Evolutionary conservation across 2,888 invertebrate species (phyloP), one percentile per base, ranked within the genome.

Genomic region (Metopia argyrocephala): DNA sequence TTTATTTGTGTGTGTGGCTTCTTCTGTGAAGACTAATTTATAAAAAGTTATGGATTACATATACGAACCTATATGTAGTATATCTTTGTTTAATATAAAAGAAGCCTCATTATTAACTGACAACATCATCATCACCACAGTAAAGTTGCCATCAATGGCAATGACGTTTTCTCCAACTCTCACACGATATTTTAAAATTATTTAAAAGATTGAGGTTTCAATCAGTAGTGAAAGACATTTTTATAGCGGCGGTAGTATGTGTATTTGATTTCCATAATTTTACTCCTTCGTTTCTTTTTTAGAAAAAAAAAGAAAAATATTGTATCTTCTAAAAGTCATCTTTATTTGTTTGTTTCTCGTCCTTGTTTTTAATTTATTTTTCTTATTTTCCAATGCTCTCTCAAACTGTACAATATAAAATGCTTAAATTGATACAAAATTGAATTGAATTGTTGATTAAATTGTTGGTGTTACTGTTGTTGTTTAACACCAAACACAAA

Each of bases 391-490:
- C n/a, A n/a, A n/a, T n/a, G n/a, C n/a, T 20, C 31, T 68, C 48
- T 73, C 64, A 73, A 80, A 69, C 69, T 69, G 64, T 69, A 28
- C 71, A 59, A 69, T 68, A 74, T 68, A 57, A 0, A 68, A 70
- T 59, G n/a, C 74, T 70, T 74, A 81, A 81, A 81, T 81, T 81
- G 76, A 61, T 81, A 71, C 57, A 73, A 83, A 87, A 87, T 87
- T 87, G 86, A 87, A 88, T 87, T 86, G 87, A 87, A 88, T 87
- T 87, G 88, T 87, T 87, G 87, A 87, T 87, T 87, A 87, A 88
- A 88, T 87, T 85, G 86, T 84, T 87, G 86, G 84, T 87, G 80
- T 57, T 80, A 68, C 62, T 45, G 57, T 25, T 64, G 65, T 84
- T 75, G 66, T 68, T 50, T 5, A n/a, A 28, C 56, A 23, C 48